Evolutionary conservation across 1,140 invertebrate genomes (phyloP).

Genomic region (Trinorchestia longiramus): DNA sequence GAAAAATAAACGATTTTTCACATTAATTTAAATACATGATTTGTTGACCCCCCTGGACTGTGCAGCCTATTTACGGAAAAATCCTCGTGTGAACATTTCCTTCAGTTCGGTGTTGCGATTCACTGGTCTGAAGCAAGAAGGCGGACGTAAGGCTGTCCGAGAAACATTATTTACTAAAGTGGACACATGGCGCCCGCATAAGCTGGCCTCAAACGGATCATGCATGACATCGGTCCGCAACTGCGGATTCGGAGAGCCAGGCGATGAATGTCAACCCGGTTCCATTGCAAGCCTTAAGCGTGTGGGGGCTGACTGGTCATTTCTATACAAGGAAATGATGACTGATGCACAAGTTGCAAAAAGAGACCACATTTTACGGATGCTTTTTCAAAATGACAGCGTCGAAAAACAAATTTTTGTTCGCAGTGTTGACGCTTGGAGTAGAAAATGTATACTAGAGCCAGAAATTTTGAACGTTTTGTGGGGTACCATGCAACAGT

Average conservation of each 20-base stretch:
- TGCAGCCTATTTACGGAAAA: neutral
- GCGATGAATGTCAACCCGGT: neutral
- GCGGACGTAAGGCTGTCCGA: neutral
- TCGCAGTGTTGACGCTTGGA: neutral
- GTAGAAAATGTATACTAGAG: neutral
- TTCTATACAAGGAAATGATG: neutral
- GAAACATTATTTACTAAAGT: neutral
- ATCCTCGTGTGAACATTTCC: neutral
- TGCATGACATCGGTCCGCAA: neutral
- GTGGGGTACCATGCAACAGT: too few relatives aligned
- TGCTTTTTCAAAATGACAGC: neutral
- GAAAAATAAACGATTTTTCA: neutral
- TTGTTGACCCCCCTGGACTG: neutral
- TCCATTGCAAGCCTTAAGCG: neutral
- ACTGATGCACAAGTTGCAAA: neutral
- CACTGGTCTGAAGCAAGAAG: neutral
- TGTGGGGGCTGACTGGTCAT: neutral
- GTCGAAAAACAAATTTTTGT: neutral
- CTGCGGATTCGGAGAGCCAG: neutral
- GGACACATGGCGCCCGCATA: neutral
- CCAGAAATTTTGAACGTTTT: neutral
- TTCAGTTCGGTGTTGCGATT: neutral
- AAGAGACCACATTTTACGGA: neutral
- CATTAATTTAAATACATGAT: neutral
- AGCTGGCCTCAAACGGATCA: neutral